Conservation (phyloP, 2,797 vertebrate genomes). For the Anas acuta region DNA sequence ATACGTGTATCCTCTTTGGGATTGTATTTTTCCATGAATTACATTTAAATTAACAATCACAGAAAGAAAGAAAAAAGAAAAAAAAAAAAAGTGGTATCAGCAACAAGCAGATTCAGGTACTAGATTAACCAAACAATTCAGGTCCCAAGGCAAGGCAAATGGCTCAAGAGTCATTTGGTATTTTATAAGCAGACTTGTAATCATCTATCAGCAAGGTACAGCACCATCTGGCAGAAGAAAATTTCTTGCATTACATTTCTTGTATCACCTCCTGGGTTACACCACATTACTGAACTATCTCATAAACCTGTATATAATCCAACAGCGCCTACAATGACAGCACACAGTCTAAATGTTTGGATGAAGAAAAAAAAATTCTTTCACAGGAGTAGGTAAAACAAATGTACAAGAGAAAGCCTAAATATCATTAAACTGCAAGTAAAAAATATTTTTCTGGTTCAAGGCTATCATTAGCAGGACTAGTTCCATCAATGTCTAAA, state of each 20-base stretch:
- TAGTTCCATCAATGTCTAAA: background rate
- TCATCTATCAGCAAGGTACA: background rate
- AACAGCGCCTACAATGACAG: background rate
- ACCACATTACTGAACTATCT: background rate
- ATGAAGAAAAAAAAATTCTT: background rate
- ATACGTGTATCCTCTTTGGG: background rate
- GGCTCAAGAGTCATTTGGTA: background rate
- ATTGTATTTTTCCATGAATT: background rate
- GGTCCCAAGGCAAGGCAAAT: background rate
- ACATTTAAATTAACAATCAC: background rate
- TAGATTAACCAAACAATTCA: background rate
- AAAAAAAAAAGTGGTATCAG: background rate
- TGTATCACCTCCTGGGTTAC: background rate
- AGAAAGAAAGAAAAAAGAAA: background rate
- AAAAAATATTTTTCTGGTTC: background rate
- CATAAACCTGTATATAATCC: background rate
- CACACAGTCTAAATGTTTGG: background rate
- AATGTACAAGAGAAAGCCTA: background rate
- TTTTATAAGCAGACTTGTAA: background rate
- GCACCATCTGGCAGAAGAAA: background rate
- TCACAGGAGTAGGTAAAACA: background rate
- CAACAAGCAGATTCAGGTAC: background rate
- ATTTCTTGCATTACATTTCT: background rate
- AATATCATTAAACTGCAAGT: background rate
- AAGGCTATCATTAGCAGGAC: background rate